Percentiles rank a stretch among this genome's conserved stretches.
These are phyloP conservation scores for Sialia sialis DNA, from an alignment of 2,113 vertebrate genomes.

Conservation along the genomic window DNA sequence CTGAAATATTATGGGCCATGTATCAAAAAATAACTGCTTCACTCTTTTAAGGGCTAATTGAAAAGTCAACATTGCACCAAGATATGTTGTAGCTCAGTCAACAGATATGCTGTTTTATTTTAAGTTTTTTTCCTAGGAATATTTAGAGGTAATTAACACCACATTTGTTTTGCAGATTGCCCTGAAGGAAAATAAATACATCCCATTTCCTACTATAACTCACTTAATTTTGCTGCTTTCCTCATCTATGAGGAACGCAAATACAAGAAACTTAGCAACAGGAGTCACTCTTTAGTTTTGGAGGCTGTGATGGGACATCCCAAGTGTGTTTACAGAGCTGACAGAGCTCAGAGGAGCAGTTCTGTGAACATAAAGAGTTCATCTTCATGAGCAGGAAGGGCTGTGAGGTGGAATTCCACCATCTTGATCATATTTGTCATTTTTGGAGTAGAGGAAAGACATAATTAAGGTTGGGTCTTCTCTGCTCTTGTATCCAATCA, in stretches of 20 bases:
- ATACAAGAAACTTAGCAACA: not conserved
- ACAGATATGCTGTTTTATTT: not conserved
- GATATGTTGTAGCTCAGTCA: not conserved
- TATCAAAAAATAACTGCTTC: not conserved
- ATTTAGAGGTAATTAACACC: not conserved
- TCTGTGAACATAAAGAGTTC: not conserved
- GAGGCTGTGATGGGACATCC: not conserved
- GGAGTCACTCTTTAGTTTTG: not conserved
- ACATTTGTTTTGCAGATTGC: not conserved
- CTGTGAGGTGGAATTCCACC: not conserved
- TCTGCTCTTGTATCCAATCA: not conserved
- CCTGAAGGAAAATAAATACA: not conserved
- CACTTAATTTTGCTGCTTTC: not conserved
- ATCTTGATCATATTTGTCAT: not conserved
- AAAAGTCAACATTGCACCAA: not conserved
- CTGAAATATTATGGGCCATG: not conserved
- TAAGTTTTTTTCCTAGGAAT: not conserved
- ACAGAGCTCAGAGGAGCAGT: not conserved
- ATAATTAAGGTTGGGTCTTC: not conserved
- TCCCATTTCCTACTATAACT: not conserved
- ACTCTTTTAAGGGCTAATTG: not conserved
- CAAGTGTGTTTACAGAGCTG: not conserved
- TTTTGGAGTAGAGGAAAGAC: not conserved
- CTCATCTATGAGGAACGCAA: not conserved
- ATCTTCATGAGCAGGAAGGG: not conserved